Percentiles rank a stretch among this genome's conserved stretches.
phyloP scores from a whole-genome alignment of 2,113 vertebrate species.

The Rana temporaria region DNA sequence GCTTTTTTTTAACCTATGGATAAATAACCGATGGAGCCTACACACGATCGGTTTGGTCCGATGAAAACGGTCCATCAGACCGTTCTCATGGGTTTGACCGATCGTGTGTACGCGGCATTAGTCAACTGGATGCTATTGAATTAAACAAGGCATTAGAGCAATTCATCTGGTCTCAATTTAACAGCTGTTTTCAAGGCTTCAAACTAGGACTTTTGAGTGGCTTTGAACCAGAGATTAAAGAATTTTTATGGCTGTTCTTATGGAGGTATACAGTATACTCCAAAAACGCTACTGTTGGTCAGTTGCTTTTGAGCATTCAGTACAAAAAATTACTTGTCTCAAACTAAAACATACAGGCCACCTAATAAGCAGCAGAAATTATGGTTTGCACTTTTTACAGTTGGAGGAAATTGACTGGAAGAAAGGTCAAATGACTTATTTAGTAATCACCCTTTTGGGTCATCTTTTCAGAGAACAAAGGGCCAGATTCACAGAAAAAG shows the following conservation, averaged over 20 bases:
- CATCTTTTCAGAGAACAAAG: conserved; percentile 70
- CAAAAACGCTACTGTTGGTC: conserved; percentile 88
- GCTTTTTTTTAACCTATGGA: too few relatives aligned
- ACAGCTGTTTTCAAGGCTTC: conserved; percentile 91
- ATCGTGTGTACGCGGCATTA: too few relatives aligned
- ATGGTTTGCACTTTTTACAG: conserved; percentile 82
- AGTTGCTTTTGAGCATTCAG: conserved; percentile 86
- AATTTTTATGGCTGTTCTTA: conserved; percentile 85
- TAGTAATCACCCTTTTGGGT: conserved; percentile 69
- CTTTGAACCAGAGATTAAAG: conserved; percentile 91
- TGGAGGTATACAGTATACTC: conserved; percentile 95
- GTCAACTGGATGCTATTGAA: conserved; percentile 94
- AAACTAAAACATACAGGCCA: conserved; percentile 73
- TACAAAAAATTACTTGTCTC: conserved; percentile 81
- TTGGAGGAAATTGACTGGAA: conserved; percentile 88
- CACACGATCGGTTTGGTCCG: too few relatives aligned
- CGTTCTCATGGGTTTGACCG: too few relatives aligned
- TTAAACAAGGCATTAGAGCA: conserved; percentile 92
- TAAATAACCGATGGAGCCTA: too few relatives aligned
- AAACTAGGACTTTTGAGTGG: conserved; percentile 87
- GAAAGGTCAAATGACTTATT: conserved; percentile 88
- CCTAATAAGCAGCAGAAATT: conserved; percentile 86
- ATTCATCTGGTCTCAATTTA: conserved; percentile 92
- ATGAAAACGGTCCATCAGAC: too few relatives aligned
- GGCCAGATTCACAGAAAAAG: too few relatives aligned